Base-by-base conservation (phyloP, 2,113 vertebrate species). In the Upupa epops region DNA sequence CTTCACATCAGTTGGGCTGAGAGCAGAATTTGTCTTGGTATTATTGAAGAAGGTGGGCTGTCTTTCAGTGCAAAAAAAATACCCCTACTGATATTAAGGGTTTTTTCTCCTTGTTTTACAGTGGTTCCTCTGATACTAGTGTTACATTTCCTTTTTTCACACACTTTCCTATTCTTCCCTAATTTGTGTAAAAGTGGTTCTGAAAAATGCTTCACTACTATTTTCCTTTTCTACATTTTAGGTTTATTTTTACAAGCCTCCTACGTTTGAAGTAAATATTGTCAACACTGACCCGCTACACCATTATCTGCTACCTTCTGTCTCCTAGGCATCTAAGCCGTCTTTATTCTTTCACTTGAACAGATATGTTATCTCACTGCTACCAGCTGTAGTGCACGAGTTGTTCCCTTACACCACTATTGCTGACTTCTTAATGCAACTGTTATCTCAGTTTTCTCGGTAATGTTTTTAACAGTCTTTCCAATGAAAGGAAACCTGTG, bases 201-300 rank as follows among this genome's bases (percentile, higher is more conserved):
- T 79, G 68, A 88, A 93, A 76, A 21, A 61, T 28, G 28, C 9
- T 80, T 76, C 31, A 36, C 49, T 89, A 71, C 13, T 61, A 52
- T 10, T 66, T 90, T 76, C 31, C 51, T 73, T 59, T 73, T 68
- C 75, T 52, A 83, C 83, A 66, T 80, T 93, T 89, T 61, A 73
- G 75, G 76, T 88, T 73, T 93, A 72, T 83, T 91, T 94, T 95
- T 91, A 54, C 45, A 83, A 19, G 6, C 71, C 51, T 89, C 79
- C 64, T 55, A 61, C 59, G 19, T 86, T 51, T 83, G 55, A 37
- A 74, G 36, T 42, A 88, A 83, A 40, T 80, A 37, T 89, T 68
- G 61, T 79, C 26, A 80, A 58, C 18, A 20, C 28, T 70, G 24
- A 66, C 88, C 26, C 56, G 66, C 37, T 76, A 40, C 13, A 68